phyloP scores from a whole-genome alignment of 2,797 vertebrate genomes.

The Cyclura pinguis region DNA sequence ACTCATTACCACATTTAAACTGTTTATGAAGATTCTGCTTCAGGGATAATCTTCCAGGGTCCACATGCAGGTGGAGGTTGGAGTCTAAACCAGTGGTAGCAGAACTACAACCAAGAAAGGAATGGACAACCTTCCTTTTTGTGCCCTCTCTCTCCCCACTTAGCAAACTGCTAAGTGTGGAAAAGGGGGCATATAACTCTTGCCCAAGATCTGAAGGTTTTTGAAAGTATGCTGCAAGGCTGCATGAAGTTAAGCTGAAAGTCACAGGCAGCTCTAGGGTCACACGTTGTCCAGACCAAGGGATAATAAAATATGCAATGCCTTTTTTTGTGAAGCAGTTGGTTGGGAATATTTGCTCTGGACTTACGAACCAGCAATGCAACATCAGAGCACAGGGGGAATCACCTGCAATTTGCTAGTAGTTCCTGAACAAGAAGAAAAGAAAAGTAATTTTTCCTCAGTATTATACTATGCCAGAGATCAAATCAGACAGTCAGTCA shows the following conservation, averaged over 20 bases:
- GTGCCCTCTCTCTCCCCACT: background rate
- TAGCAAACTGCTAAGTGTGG: background rate
- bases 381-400: background rate
- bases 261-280: background rate
- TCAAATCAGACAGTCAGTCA: too few relatives aligned
- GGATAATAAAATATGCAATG: background rate
- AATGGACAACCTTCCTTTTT: background rate
- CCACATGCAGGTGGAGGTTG: too few relatives aligned
- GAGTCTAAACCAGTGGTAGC: too few relatives aligned
- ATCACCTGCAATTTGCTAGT: background rate
- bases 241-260: too few relatives aligned
- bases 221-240: too few relatives aligned
- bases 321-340: background rate
- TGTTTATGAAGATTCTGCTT: too few relatives aligned
- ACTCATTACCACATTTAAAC: too few relatives aligned
- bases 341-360: background rate
- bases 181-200: background rate
- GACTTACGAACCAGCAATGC: background rate
- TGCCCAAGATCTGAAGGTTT: too few relatives aligned
- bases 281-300: background rate
- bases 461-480: background rate
- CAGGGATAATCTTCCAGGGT: too few relatives aligned
- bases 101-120: background rate
- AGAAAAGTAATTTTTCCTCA: too few relatives aligned
- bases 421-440: too few relatives aligned